Percentiles rank a stretch among this genome's conserved stretches.
These are phyloP conservation scores for Acinonyx jubatus DNA, from an alignment of 2,113 vertebrate genomes.

Conservation along the genomic window DNA sequence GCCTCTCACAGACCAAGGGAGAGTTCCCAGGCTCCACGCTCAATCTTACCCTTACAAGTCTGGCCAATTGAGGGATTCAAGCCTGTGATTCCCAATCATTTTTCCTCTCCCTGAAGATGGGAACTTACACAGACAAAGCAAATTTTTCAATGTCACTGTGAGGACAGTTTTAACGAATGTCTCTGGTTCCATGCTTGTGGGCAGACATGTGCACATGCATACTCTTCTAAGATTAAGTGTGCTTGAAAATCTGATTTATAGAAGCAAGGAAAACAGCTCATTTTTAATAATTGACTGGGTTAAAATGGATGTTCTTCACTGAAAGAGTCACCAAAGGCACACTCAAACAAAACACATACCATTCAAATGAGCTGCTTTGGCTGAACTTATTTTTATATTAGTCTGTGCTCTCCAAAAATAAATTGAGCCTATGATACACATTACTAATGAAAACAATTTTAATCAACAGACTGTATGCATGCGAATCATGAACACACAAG, in stretches of 20 bases:
- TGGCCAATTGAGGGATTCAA: conserved; percentile 1
- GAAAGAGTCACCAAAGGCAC: background rate
- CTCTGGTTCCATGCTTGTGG: background rate
- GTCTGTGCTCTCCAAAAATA: conserved; percentile 5
- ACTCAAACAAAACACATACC: conserved; percentile 18
- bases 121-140: conserved; percentile 13
- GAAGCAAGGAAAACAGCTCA: background rate
- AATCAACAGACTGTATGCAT: background rate
- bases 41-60: background rate
- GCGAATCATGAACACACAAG: background rate
- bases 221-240: background rate
- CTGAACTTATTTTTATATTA: conserved; percentile 12
- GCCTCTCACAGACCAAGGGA: background rate
- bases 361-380: conserved; percentile 40
- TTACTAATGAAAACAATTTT: conserved; percentile 17
- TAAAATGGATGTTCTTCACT: conserved; percentile 29
- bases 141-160: background rate
- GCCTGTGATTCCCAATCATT: background rate
- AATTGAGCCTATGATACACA: background rate
- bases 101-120: conserved; percentile 2
- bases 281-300: conserved; percentile 6
- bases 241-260: conserved; percentile 49
- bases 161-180: background rate
- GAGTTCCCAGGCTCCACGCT: background rate
- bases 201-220: background rate